Conservation (phyloP, 2,797 vertebrate genomes). For the Myioborus miniatus region DNA sequence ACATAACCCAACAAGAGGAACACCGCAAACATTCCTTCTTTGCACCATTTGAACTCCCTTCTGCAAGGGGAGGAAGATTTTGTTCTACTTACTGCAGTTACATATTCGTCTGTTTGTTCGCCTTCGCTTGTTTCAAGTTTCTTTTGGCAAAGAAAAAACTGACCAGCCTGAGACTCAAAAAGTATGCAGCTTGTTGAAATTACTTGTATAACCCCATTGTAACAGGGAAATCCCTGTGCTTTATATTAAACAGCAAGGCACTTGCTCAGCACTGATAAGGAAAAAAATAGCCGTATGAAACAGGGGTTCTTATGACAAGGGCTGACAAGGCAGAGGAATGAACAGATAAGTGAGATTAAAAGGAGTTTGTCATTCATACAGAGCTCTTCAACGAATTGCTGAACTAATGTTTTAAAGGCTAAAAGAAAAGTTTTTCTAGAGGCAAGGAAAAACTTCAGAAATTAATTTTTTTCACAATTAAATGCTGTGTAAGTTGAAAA, state of each 20-base stretch:
- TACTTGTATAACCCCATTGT: background rate
- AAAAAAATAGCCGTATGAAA: background rate
- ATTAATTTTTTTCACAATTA: background rate
- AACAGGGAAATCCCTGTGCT: background rate
- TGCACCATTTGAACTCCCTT: background rate
- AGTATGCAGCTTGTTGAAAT: background rate
- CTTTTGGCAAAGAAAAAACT: background rate
- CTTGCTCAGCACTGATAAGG: background rate
- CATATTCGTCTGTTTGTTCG: background rate
- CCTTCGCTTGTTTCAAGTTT: background rate
- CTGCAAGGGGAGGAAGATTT: background rate
- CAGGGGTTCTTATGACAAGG: background rate
- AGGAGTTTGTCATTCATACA: background rate
- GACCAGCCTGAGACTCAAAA: background rate
- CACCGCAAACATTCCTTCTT: background rate
- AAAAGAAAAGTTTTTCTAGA: background rate
- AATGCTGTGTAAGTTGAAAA: background rate
- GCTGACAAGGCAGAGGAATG: background rate
- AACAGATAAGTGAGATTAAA: background rate
- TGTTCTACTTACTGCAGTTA: background rate
- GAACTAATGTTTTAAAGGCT: background rate
- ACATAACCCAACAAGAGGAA: background rate
- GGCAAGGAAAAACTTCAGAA: background rate
- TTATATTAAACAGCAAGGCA: background rate
- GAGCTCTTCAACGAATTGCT: background rate